Base-by-base conservation (phyloP, 92 coral and sea anemone genomes). In the Palythoa grandis region DNA sequence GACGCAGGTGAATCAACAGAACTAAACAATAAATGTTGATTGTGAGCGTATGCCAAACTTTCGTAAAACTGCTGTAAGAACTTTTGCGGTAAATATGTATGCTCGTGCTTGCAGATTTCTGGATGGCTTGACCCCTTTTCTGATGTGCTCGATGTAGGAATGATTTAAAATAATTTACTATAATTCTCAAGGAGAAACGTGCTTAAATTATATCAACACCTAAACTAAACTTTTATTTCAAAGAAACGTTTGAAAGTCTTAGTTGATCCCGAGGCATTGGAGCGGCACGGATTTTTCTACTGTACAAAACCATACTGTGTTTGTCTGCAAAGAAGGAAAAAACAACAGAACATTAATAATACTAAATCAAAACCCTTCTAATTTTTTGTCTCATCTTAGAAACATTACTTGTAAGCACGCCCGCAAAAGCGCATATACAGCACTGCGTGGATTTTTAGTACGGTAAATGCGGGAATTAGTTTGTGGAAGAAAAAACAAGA, bases 301-400 rank as follows among this genome's bases (percentile, higher is more conserved):
- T 90, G 88, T 87, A 87, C 92, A 82, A 87, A 86, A 68, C 66
- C 74, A 53, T 38, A 20, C 92, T 74, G 88, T 71, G 82, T 79
- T 40, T 75, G 92, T 90, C 92, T 90, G 88, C 69, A 60, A 87
- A 52, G 54, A 17, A 47, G n/a, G 20, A 16, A 37, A 70, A 37
- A 61, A 57, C n/a, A 37, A 17, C 5, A 20, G 15, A 77, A 24
- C 19, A 76, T 15, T 2, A 9, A n/a, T 52, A 1, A 8, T 8
- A 12, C 56, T 8, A 52, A 52, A 7, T 52, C 9, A 52, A 52
- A 7, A 12, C 13, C 11, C 56, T 52, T 2, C 13, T 52, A 52
- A 8, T 0, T 1, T 52, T 52, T 12, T 12, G 2, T 12, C 11
- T 52, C 1, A 12, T 52, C 56, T 7, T 12, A 8, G 13, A 7